Conservation (phyloP, 2,113 vertebrate genomes). For the Pygoscelis antarcticus region DNA sequence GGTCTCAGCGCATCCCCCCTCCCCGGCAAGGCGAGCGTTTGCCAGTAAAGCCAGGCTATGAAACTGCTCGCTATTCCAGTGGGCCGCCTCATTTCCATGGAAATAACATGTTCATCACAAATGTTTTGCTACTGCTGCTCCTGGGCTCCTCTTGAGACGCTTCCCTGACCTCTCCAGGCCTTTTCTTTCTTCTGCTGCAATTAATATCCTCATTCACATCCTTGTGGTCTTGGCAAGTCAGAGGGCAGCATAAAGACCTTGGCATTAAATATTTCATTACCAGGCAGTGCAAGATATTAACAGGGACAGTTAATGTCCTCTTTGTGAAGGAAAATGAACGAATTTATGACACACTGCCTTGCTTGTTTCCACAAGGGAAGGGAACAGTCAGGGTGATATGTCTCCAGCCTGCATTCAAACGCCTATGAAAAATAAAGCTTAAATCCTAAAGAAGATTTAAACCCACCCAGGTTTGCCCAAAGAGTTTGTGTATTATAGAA, state of each 20-base stretch:
- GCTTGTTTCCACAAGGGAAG: neutral
- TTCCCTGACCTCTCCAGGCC: neutral
- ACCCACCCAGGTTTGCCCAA: neutral
- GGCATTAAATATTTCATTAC: slow-evolving; percentile 2
- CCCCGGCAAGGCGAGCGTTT: neutral
- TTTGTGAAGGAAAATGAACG: neutral
- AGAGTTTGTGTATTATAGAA: neutral
- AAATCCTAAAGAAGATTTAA: neutral
- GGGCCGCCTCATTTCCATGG: neutral
- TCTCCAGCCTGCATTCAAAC: neutral
- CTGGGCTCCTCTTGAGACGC: neutral
- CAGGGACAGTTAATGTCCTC: neutral
- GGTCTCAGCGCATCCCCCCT: neutral
- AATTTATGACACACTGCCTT: neutral
- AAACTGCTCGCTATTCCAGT: neutral
- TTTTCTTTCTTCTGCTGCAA: neutral
- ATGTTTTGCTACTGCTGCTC: neutral
- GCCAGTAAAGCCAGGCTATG: neutral
- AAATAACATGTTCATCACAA: neutral
- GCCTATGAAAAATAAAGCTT: neutral
- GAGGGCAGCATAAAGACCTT: neutral
- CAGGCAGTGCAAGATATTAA: neutral
- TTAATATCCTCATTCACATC: neutral
- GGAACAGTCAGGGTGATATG: neutral
- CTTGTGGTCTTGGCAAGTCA: neutral